Base-by-base conservation (phyloP, 1,140 invertebrate species). In the Drosophila lowei region DNA sequence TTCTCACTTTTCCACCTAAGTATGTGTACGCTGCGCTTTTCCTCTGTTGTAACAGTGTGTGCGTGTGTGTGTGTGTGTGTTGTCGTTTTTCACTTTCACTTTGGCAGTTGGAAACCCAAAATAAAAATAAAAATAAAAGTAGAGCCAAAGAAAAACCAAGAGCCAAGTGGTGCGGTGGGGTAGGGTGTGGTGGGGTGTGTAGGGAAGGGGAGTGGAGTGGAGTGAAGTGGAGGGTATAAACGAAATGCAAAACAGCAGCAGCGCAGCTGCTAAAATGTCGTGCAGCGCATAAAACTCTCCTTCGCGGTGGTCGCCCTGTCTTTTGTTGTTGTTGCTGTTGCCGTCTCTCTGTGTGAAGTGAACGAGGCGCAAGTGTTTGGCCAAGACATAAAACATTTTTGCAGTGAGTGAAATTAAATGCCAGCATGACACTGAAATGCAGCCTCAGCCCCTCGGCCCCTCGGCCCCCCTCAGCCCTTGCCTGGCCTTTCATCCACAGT, bases 341-440 rank as follows among this genome's bases (percentile, higher is more conserved):
- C 11, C 4, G 3, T 38, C 34, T 70, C 60, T 57, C 42, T 48
- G 59, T 28, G 34, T 13, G 11, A 38, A 38, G 34, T 38, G 34
- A 38, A 38, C 34, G 28, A 47, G 56, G 57, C 62, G 62, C 71
- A 77, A 88, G 83, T 88, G 83, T 88, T 84, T 88, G 72, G 77
- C 78, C 75, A 88, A 83, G 83, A 88, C 83, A 88, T 88, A 88
- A 88, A 88, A 83, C 72, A 88, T 88, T 79, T 80, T 81, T 77
- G 75, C 83, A 83, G 78, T 79, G 83, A 88, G 83, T 83, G 79
- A 88, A 89, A 88, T 88, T 88, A 88, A 88, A 88, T 79, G 83
- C 83, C 78, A 88, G 83, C 83, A 72, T 88, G 83, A 88, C 83
- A 83, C 78, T 88, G 83, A 88, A 88, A 79, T 79, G 78, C 83